Evolutionary conservation across 2,888 invertebrate genomes (phyloP), one percentile per base, ranked within the genome.

Genomic region (Ormyrus rosae): DNA sequence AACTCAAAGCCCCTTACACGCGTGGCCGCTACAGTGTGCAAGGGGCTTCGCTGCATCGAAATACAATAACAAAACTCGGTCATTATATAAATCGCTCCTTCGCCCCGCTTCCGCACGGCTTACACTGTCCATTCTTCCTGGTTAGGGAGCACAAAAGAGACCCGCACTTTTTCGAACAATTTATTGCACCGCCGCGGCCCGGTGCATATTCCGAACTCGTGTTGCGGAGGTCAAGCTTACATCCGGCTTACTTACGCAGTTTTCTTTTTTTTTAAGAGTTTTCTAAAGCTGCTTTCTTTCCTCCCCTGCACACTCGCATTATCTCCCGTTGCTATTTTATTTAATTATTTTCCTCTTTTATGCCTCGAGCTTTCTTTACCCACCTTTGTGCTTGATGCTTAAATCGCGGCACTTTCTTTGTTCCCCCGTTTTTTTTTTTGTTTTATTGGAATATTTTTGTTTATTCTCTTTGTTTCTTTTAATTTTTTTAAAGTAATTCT

Each of bases 81-180:
- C 48, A 73, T 72, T 72, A 72, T 19, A 19, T 63, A 72, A 72
- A 63, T 72, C 45, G 63, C 50, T 73, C 10, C 51, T 34, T 61
- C 61, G 61, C 19, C 61, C 64, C 9, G 2, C 50, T 50, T 64
- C 13, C 34, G 51, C 34, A 0, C 9, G 7, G 19, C 61, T 19
- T 19, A 11, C 6, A 60, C 19, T 61, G 48, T 71, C 11, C 51
- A 61, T 51, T 71, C 60, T 71, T 61, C 45, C 71, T 71, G 51
- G 60, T 61, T 60, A 61, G 34, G 50, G 7, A 10, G 10, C 19
- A 48, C 71, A n/a, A 48, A n/a, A 10, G 9, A 34, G 9, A 34
- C 50, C 48, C 9, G 64, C 61, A 10, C 19, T 64, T 72, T 73
- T 73, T 55, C 73, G 73, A 64, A 64, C 64, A 73, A 73, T 73